phyloP scores from a whole-genome alignment of 2,113 vertebrate species.

The Leiothrix lutea region DNA sequence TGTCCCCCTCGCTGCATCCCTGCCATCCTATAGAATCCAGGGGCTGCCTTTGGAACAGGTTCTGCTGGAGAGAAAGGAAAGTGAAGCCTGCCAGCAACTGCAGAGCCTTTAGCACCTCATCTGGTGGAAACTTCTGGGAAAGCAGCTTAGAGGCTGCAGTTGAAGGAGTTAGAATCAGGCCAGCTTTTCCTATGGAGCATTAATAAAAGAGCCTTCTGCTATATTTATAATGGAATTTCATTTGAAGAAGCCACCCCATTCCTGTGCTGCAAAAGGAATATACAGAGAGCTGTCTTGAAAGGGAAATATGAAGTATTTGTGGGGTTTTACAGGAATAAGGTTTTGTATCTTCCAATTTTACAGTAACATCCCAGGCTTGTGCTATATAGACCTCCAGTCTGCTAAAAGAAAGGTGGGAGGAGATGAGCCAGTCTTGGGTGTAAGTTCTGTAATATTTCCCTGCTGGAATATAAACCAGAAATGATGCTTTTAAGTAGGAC shows the following conservation, averaged over 20 bases:
- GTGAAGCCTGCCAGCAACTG: not conserved
- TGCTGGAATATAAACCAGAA: not conserved
- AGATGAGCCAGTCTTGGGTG: not conserved
- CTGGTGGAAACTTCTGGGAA: constrained; percentile 11
- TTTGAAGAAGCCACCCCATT: not conserved
- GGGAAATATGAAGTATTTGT: not conserved
- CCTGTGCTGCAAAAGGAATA: not conserved
- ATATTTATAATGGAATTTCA: not conserved
- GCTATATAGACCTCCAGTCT: not conserved
- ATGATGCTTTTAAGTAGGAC: not conserved
- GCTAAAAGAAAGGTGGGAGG: not conserved
- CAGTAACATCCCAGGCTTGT: not conserved
- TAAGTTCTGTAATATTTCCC: not conserved
- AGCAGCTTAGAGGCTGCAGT: not conserved
- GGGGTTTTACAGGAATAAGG: not conserved
- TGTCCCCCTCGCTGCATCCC: not conserved
- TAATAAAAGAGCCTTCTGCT: not conserved
- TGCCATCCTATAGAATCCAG: fast-evolving
- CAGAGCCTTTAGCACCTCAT: not conserved
- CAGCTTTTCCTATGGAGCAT: not conserved
- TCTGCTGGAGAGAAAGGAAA: not conserved
- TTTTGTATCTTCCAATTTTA: not conserved
- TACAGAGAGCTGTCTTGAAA: not conserved
- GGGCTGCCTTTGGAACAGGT: not conserved
- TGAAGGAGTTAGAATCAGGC: not conserved